Evolutionary conservation across 2,888 invertebrate genomes (phyloP), one percentile per base, ranked within the genome.

Genomic region (Drosophila dives): DNA sequence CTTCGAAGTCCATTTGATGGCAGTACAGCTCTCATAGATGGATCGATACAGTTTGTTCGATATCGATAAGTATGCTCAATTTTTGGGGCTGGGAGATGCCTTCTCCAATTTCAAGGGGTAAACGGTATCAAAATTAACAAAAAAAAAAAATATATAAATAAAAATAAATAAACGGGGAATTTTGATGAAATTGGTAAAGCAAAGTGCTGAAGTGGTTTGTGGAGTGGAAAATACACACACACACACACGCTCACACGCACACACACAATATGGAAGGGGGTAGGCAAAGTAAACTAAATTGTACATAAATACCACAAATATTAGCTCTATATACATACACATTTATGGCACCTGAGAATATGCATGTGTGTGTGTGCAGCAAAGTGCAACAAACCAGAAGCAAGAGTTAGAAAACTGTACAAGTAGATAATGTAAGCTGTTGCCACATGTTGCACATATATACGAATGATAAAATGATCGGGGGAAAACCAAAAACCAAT

Each of bases 291-390:
- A 56, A 68, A 58, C 23, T 34, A 54, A 64, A 68, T 82, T 81
- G 65, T 74, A 75, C 75, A 76, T 78, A 80, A 89, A 84, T 82
- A 75, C 65, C 75, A 80, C 82, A 82, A 84, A 86, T 89, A 89
- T 89, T 89, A 72, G 73, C 75, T 81, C 50, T 34, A 74, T 40
- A 86, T 69, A 83, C 59, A 69, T 36, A 38, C 12, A 38, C 33
- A 36, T 12, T 49, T 29, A 58, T 23, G 15, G 45, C 15, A 51
- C 60, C 38, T 20, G 32, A 10, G 20, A 20, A 42, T 33, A 45
- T 49, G 23, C 38, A 12, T 33, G 49, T 40, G 49, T 34, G 40
- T 42, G 33, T 32, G 56, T n/a, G 67, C 63, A 64, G 50, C 42
- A 62, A 66, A 63, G 29, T 59, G 48, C 29, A 51, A 23, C 32